Conservation (phyloP, 2,888 invertebrate species). For the Ichneumoninae sp. region DNA sequence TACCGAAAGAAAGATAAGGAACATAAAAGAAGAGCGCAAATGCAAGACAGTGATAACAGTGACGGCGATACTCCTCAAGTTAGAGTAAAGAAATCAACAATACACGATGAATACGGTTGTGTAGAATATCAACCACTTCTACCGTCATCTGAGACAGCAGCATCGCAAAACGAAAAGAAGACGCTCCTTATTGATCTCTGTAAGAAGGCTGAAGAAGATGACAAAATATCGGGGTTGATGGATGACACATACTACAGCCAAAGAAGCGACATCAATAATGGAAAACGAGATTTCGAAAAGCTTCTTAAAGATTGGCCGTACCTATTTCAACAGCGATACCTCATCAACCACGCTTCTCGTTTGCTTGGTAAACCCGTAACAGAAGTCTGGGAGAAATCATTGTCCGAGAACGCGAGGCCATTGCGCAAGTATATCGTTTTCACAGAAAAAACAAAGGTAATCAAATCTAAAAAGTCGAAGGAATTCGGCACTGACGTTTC, state of each 20-base stretch:
- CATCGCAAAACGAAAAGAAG: slow-evolving; percentile 43
- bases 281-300: slow-evolving; percentile 2
- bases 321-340: not conserved
- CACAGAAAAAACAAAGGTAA: slow-evolving; percentile 29
- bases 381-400: slow-evolving; percentile 30
- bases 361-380: slow-evolving; percentile 43
- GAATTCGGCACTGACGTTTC: not conserved
- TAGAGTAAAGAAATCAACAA: slow-evolving; percentile 14
- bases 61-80: slow-evolving; percentile 16
- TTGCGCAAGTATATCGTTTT: slow-evolving; percentile 41
- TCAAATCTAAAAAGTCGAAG: slow-evolving; percentile 23
- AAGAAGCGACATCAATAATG: slow-evolving; percentile 39
- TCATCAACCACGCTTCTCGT: slow-evolving; percentile 43
- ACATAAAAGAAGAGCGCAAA: slow-evolving; percentile 38
- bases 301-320: slow-evolving; percentile 50
- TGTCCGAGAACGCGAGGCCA: slow-evolving; percentile 26
- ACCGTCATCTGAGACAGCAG: slow-evolving; percentile 34
- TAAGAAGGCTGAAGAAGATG: slow-evolving; percentile 22
- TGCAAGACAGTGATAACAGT: slow-evolving; percentile 26
- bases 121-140: slow-evolving; percentile 51
- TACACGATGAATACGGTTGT: slow-evolving; percentile 54
- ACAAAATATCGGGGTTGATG: slow-evolving; percentile 33
- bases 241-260: slow-evolving; percentile 48
- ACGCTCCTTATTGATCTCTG: slow-evolving; percentile 8
- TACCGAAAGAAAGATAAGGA: slow-evolving; percentile 47